Conservation (phyloP, 2,113 vertebrate species). For the Ctenodactylus gundi region DNA sequence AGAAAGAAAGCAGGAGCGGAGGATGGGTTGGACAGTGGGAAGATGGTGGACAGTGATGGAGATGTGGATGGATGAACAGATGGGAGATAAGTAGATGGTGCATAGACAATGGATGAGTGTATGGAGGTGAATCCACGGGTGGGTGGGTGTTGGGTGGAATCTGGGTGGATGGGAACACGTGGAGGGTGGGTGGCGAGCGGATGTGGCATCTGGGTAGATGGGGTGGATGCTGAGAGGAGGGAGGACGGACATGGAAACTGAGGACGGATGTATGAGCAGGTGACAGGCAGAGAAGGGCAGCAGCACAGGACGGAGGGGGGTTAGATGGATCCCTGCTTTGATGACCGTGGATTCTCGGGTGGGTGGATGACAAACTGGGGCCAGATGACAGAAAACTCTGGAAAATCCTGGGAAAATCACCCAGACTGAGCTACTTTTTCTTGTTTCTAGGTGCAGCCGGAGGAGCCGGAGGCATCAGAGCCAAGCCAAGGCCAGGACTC, state of each 20-base stretch:
- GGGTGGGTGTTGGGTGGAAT: not conserved
- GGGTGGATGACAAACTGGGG: not conserved
- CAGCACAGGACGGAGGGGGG: not conserved
- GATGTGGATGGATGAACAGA: not conserved
- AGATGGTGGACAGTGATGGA: not conserved
- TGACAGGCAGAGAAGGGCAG: not conserved
- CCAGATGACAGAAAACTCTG: not conserved
- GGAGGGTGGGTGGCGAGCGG: not conserved
- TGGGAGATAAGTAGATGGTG: not conserved
- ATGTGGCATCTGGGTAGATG: not conserved
- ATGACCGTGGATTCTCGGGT: not conserved
- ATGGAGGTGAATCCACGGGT: not conserved
- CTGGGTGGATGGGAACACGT: not conserved
- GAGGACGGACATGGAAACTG: too few relatives aligned
- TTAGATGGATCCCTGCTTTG: not conserved
- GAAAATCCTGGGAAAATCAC: not conserved
- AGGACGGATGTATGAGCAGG: not conserved
- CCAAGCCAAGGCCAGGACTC: constrained; percentile 61
- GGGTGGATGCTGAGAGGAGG: not conserved
- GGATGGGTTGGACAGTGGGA: not conserved
- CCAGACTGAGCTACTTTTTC: constrained; percentile 65
- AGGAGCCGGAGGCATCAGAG: not conserved
- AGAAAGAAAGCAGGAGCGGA: not conserved
- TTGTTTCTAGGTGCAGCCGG: constrained; percentile 68
- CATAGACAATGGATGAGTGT: not conserved